phyloP scores from a whole-genome alignment of 1,140 invertebrate genomes.

The Protaetia brevitarsis region DNA sequence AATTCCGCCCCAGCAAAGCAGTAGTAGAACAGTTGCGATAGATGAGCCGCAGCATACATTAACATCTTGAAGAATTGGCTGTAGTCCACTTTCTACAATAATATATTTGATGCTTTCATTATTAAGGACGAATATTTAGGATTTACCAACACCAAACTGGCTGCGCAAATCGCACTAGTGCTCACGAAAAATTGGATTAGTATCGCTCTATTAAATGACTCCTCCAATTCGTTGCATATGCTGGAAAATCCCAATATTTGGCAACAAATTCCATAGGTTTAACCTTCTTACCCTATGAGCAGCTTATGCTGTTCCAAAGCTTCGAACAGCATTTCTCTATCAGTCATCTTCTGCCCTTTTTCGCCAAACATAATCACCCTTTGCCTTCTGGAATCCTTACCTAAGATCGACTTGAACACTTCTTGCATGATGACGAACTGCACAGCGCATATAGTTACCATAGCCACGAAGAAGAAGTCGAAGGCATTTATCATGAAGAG shows the following conservation, averaged over 20 bases:
- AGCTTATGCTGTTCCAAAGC: constrained; percentile 3
- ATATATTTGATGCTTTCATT: background rate
- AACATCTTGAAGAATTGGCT: constrained; percentile 14
- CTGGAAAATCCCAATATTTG: background rate
- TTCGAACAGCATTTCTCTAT: background rate
- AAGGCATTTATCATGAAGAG: constrained; percentile 5
- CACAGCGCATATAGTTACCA: background rate
- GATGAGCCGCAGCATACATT: background rate
- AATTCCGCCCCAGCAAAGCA: background rate
- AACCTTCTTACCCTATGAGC: background rate
- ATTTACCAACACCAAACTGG: background rate
- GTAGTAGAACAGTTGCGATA: background rate
- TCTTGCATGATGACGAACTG: constrained; percentile 11
- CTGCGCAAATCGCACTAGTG: background rate
- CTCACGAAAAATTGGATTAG: background rate
- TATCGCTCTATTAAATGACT: background rate
- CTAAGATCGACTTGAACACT: background rate
- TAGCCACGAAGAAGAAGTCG: constrained; percentile 8
- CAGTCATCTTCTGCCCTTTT: background rate
- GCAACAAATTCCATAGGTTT: background rate
- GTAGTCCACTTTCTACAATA: background rate
- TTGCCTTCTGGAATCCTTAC: background rate
- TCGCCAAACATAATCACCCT: background rate
- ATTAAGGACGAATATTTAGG: background rate
- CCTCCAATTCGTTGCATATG: background rate